Evolutionary conservation across 2,888 invertebrate genomes (phyloP).

Genomic region (Odontomyia ornata): DNA sequence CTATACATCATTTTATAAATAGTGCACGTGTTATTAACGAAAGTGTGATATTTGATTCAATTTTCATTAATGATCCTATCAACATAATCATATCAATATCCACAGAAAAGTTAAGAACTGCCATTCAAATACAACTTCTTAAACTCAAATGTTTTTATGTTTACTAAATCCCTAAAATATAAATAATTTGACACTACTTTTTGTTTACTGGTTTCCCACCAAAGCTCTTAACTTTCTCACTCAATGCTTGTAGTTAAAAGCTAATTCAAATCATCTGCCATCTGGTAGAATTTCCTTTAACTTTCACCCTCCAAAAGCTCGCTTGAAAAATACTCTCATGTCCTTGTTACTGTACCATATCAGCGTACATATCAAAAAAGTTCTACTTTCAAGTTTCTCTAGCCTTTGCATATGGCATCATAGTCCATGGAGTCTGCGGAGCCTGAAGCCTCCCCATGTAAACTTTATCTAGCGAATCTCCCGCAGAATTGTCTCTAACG

Average conservation of each 20-base stretch:
- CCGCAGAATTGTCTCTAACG: conserved; percentile 16
- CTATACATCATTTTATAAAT: no score
- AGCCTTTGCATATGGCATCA: not conserved
- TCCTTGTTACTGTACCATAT: conserved; percentile 24
- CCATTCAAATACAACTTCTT: no score
- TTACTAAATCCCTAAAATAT: no score
- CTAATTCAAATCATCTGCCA: not conserved
- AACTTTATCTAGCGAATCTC: conserved; percentile 34
- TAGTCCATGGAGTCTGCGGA: conserved; percentile 21
- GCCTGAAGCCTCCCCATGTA: conserved; percentile 6
- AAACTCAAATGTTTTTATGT: no score
- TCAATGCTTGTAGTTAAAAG: not conserved
- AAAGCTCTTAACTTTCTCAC: not conserved
- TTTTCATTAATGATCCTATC: no score
- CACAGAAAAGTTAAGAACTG: no score
- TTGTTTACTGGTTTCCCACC: not conserved
- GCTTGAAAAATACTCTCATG: not conserved
- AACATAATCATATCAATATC: no score
- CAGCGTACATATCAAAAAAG: not conserved
- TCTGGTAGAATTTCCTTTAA: not conserved
- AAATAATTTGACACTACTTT: not conserved
- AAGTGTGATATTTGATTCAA: no score
- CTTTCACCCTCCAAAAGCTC: not conserved
- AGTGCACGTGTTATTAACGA: no score
- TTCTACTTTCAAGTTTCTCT: conserved; percentile 16